phyloP scores from a whole-genome alignment of 64 coral and sea anemone species.

The Porites lutea region DNA sequence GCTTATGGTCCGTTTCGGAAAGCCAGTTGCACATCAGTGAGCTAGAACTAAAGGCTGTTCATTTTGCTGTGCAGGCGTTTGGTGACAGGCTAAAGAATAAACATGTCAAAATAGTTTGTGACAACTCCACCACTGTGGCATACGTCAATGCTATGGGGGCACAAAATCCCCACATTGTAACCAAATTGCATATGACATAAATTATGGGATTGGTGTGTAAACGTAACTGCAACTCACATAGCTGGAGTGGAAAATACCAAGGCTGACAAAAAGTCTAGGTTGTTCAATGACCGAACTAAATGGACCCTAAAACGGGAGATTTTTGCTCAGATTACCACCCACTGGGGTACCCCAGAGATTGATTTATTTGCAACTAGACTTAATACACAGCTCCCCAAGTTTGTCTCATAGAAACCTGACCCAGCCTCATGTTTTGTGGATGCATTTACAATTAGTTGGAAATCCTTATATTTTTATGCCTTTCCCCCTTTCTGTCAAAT shows the following conservation, averaged over 20 bases:
- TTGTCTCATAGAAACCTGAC: slow-evolving; percentile 47
- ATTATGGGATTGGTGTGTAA: slow-evolving; percentile 30
- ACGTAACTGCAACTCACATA: slow-evolving; percentile 47
- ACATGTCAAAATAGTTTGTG: slow-evolving; percentile 48
- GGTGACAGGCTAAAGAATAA: not conserved
- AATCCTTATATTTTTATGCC: slow-evolving; percentile 51
- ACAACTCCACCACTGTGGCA: slow-evolving; percentile 56
- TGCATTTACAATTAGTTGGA: slow-evolving; percentile 67
- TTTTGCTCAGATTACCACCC: slow-evolving; percentile 18
- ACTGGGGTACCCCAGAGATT: slow-evolving; percentile 65
- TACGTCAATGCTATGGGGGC: too few relatives aligned
- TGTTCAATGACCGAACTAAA: slow-evolving; percentile 23
- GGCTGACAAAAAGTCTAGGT: not conserved
- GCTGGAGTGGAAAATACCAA: slow-evolving; percentile 27
- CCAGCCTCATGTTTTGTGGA: slow-evolving; percentile 31
- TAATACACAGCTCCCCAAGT: slow-evolving; percentile 37
- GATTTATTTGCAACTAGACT: slow-evolving; percentile 62
- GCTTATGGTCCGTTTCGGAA: slow-evolving; percentile 27
- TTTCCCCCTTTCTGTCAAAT: slow-evolving; percentile 59
- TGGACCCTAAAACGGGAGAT: not conserved
- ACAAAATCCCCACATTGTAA: too few relatives aligned
- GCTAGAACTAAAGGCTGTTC: slow-evolving; percentile 68
- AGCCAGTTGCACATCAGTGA: slow-evolving; percentile 61
- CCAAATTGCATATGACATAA: slow-evolving; percentile 33
- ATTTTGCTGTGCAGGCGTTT: slow-evolving; percentile 40